Evolutionary conservation across 1,140 invertebrate genomes (phyloP).

Genomic region (Planococcus citri): DNA sequence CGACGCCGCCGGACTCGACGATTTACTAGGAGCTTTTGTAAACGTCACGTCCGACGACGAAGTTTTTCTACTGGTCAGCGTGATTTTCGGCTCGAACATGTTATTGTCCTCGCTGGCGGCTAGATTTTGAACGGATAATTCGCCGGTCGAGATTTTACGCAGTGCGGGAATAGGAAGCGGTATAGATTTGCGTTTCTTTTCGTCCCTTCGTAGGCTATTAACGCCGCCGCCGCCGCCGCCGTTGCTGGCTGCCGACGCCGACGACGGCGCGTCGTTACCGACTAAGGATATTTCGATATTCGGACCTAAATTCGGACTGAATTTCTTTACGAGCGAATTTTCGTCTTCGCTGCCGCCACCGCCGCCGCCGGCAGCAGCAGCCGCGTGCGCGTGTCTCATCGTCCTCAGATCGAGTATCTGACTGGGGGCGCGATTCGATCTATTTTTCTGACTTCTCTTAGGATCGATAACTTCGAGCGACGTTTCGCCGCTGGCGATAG

Average conservation of each 20-base stretch:
- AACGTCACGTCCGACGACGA: not conserved
- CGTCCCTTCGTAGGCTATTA: not conserved
- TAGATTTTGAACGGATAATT: not conserved
- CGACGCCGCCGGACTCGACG: not conserved
- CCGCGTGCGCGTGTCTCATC: not conserved
- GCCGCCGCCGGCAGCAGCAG: no score
- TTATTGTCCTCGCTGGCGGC: not conserved
- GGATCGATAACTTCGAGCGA: not conserved
- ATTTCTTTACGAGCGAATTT: not conserved
- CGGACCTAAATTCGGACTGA: not conserved
- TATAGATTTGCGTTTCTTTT: constrained; percentile 8
- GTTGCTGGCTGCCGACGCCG: not conserved
- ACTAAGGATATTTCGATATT: constrained; percentile 13
- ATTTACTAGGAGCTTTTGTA: not conserved
- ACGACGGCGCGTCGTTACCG: not conserved
- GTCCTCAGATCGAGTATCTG: not conserved
- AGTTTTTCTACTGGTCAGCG: not conserved
- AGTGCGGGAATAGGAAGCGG: not conserved
- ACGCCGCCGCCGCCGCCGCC: not conserved
- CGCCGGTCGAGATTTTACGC: not conserved
- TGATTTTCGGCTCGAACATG: not conserved
- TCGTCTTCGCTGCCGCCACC: not conserved
- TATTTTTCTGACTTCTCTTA: not conserved
- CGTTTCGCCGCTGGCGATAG: not conserved
- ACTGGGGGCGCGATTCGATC: not conserved